Evolutionary conservation across 2,113 vertebrate species (phyloP).

Genomic region (human): GRCh38 chr2:20465001-20465500

Average conservation of each 20-base stretch:
- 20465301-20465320: background rate
- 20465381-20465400: too few species aligned
- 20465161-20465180: slow-evolving; percentile 7
- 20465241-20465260: background rate
- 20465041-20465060: slow-evolving; percentile 13
- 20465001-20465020: background rate
- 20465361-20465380: too few species aligned
- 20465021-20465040: background rate
- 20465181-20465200: slow-evolving; percentile 11
- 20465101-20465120: background rate
- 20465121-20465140: background rate
- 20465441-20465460: too few species aligned
- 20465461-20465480: too few species aligned
- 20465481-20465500: too few species aligned
- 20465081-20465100: slow-evolving; percentile 10
- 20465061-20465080: background rate
- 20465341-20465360: background rate
- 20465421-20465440: too few species aligned
- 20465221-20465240: slow-evolving; percentile 19
- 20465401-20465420: too few species aligned
- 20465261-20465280: background rate
- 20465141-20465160: background rate
- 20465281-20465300: background rate
- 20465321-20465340: background rate
- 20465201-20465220: background rate